A percentile compares a stretch with the other conserved stretches of the same genome.
Evolutionary conservation across 2,113 vertebrate species (phyloP).

Genomic region (Cyanoramphus novaezelandiae): DNA sequence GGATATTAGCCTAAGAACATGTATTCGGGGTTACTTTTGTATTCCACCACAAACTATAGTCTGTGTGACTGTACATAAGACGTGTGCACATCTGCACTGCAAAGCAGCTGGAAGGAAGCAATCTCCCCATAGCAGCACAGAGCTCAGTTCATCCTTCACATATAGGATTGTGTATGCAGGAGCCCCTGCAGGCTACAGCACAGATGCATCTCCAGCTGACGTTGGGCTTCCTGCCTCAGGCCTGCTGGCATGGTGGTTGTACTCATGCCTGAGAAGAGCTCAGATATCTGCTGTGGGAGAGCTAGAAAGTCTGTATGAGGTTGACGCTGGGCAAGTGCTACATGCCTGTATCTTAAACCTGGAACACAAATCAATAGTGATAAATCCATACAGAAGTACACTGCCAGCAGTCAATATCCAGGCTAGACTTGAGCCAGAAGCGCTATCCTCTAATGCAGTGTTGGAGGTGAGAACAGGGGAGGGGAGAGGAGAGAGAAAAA

Average conservation of each 20-base stretch:
- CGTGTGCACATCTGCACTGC: not conserved
- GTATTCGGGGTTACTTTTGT: not conserved
- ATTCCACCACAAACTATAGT: accelerated
- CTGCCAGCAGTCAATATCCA: not conserved
- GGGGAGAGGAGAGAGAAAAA: not conserved
- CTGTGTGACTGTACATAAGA: not conserved
- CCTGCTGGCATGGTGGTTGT: not conserved
- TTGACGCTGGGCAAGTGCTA: not conserved
- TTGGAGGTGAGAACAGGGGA: not conserved
- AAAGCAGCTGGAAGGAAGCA: not conserved
- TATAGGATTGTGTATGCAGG: not conserved
- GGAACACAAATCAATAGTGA: not conserved
- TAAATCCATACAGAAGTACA: not conserved
- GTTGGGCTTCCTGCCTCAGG: not conserved
- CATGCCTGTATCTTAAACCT: not conserved
- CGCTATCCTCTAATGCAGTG: not conserved
- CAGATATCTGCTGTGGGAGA: not conserved
- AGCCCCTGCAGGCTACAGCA: not conserved
- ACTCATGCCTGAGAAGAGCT: not conserved
- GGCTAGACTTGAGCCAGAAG: not conserved
- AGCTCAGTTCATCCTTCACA: not conserved
- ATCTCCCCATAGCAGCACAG: accelerated
- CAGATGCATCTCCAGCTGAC: not conserved
- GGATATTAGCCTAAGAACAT: not conserved
- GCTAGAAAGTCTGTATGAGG: not conserved